Conservation (phyloP, 2,797 vertebrate species). For the Pangasius sanitwongsei region DNA sequence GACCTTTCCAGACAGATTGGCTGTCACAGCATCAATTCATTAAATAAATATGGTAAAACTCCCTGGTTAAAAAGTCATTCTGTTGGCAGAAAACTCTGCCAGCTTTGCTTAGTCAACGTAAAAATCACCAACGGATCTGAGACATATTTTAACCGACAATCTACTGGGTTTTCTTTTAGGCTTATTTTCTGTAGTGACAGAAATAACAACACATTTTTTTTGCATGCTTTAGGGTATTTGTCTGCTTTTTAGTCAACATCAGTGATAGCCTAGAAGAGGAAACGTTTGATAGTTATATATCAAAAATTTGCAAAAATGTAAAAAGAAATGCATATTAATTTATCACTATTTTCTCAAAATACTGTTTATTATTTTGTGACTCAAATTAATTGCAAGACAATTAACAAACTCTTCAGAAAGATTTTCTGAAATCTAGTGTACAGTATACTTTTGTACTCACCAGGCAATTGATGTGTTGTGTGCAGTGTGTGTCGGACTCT, state of each 20-base stretch:
- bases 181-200: not conserved
- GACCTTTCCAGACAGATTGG: not conserved
- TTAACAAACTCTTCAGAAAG: not conserved
- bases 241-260: not conserved
- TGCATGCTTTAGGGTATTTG: not conserved
- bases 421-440: not conserved
- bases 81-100: not conserved
- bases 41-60: not conserved
- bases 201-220: not conserved
- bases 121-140: not conserved
- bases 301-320: not conserved
- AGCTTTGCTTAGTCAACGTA: not conserved
- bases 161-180: not conserved
- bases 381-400: too few relatives aligned
- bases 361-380: too few relatives aligned
- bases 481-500: slow-evolving; percentile 85
- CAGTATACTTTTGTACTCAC: slow-evolving; percentile 73
- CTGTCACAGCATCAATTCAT: not conserved
- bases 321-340: not conserved
- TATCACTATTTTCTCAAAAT: not conserved
- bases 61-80: not conserved
- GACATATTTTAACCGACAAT: not conserved
- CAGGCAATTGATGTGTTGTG: slow-evolving; percentile 93
- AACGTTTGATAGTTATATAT: not conserved
- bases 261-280: not conserved